Percentiles rank a stretch among this genome's conserved stretches.
Evolutionary conservation across 2,113 vertebrate genomes (phyloP).

Genomic region (Rhynchopsitta pachyrhyncha): DNA sequence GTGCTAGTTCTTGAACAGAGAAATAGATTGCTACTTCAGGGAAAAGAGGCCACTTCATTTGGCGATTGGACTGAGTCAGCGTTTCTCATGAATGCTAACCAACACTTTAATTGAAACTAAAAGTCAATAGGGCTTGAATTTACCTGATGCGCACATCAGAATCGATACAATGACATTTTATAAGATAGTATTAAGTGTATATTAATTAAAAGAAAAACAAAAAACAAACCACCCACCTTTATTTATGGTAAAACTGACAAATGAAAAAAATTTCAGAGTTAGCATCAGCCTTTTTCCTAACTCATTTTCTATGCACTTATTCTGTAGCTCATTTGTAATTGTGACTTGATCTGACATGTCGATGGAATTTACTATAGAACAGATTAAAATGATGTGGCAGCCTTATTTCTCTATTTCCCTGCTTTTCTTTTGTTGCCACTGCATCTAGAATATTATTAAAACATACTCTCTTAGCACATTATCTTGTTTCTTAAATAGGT

Average conservation of each 20-base stretch:
- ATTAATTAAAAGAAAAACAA: background rate
- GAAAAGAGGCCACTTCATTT: background rate
- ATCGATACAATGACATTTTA: background rate
- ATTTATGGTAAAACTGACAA: background rate
- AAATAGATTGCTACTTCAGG: background rate
- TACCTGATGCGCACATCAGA: background rate
- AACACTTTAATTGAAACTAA: background rate
- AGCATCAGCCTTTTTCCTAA: background rate
- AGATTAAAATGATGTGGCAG: background rate
- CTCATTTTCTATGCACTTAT: background rate
- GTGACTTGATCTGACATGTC: background rate
- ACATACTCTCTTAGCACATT: background rate
- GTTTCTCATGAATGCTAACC: background rate
- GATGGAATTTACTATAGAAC: background rate
- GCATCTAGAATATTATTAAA: background rate
- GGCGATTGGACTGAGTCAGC: background rate
- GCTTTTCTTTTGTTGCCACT: background rate
- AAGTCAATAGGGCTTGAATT: background rate
- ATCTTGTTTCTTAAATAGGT: background rate
- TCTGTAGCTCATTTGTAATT: background rate
- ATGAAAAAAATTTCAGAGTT: background rate
- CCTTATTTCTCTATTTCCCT: background rate
- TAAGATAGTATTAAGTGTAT: background rate
- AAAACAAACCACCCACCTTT: fast-evolving
- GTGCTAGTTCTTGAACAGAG: background rate